Evolutionary conservation across 2,113 vertebrate species (phyloP).

Genomic region (Okapia johnstoni): DNA sequence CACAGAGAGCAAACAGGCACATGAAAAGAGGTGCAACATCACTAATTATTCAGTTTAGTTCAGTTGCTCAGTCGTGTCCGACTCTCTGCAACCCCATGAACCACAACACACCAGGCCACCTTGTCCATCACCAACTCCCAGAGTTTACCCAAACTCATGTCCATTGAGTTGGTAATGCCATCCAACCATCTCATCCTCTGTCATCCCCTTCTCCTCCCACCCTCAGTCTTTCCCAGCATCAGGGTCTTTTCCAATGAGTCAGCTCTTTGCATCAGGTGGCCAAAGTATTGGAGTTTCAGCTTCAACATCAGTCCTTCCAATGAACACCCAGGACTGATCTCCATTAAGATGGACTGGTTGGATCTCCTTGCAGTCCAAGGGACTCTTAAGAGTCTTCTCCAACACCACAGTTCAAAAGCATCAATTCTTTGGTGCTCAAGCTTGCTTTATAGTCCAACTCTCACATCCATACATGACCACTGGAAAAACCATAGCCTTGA

Average conservation of each 20-base stretch:
- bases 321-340: not conserved
- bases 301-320: not conserved
- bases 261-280: not conserved
- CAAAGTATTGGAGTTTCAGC: not conserved
- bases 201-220: not conserved
- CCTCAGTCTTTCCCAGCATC: not conserved
- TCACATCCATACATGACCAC: not conserved
- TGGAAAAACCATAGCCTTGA: not conserved
- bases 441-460: not conserved
- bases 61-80: rapidly evolving
- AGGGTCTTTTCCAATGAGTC: not conserved
- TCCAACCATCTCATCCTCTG: not conserved
- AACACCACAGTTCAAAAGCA: not conserved
- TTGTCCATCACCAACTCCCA: not conserved
- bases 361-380: not conserved
- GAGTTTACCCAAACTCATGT: not conserved
- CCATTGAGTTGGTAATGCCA: not conserved
- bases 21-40: too few species aligned
- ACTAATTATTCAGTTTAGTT: not conserved
- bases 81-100: not conserved
- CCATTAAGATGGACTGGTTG: not conserved
- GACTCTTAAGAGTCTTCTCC: not conserved
- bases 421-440: not conserved
- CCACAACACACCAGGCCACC: not conserved
- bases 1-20: too few species aligned